Conservation (phyloP, 2,797 vertebrate genomes). For the Gallinago stenura region DNA sequence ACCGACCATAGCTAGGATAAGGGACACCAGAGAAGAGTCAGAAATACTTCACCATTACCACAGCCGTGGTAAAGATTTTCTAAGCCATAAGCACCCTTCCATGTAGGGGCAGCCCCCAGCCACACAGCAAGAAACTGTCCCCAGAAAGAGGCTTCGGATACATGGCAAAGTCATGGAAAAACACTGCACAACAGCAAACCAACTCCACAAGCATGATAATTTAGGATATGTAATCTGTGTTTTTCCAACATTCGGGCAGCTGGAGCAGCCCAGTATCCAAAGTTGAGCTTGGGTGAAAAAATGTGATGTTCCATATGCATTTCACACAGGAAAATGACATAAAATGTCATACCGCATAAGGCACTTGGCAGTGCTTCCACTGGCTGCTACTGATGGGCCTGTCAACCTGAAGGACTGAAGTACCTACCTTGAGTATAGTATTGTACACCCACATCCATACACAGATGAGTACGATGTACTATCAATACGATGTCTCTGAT, state of each 20-base stretch:
- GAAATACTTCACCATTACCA: neutral
- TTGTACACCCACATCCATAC: neutral
- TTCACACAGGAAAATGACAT: neutral
- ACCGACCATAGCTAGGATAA: neutral
- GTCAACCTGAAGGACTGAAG: neutral
- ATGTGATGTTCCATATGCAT: rapidly evolving
- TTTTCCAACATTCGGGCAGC: neutral
- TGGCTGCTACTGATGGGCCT: neutral
- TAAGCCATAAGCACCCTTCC: neutral
- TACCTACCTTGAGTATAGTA: neutral
- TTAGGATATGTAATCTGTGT: neutral
- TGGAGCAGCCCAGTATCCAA: neutral
- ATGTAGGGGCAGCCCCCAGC: neutral
- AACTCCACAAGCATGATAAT: neutral
- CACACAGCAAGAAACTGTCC: neutral
- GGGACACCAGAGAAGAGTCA: neutral
- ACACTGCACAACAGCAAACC: neutral
- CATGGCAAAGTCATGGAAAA: neutral
- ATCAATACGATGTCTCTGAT: neutral
- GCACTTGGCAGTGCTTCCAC: neutral
- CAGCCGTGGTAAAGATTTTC: neutral
- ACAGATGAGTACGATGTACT: rapidly evolving
- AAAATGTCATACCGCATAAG: neutral
- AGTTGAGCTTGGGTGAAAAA: neutral
- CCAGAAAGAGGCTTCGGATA: neutral